Base-by-base conservation (phyloP, 2,888 invertebrate genomes). In the Meghimatium bilineatum region DNA sequence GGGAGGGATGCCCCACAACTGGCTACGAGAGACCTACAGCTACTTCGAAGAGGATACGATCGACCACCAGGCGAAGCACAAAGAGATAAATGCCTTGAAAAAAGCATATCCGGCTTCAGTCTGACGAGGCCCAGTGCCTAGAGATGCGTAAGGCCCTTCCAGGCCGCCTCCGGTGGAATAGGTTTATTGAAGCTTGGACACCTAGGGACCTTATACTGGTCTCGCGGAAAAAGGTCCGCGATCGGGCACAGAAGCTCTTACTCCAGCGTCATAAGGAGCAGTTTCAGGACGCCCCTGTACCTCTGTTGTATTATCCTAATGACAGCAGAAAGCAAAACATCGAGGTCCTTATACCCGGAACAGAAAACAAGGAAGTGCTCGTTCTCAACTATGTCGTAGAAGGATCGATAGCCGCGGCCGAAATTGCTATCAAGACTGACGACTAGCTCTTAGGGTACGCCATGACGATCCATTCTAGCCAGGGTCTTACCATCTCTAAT, bases 111-210 rank as follows among this genome's bases (percentile, higher is more conserved):
- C 75, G 75, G 3, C 32, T 75, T 1, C 49, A 75, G 56, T 10
- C 75, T 17, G 56, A 75, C 56, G 23, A 56, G 56, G 29, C 56
- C 34, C 75, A 75, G 56, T 32, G 32, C 32, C 52, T 20, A 52
- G 75, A 75, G 56, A 75, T 75, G 75, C 49, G 75, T 23, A 75
- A 56, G 56, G 49, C 75, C 8, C 52, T 75, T n/a, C 49, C 56
- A 32, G 56, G 23, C 56, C 26, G 75, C 75, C 56, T 6, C 32
- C 1, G 29, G 26, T 75, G 75, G 75, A 20, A 2, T 52, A 56
- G 56, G 56, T 75, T 75, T 32, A 32, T 75, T 56, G 75, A 56
- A 34, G 56, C 75, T 23, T 75, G 75, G 75, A 75, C 23, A 56
- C 75, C 49, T 1, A 23, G 56, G 2, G 75, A 75, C 56, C 52